phyloP scores from a whole-genome alignment of 2,888 invertebrate genomes.

The Meiosimyza platycephala region DNA sequence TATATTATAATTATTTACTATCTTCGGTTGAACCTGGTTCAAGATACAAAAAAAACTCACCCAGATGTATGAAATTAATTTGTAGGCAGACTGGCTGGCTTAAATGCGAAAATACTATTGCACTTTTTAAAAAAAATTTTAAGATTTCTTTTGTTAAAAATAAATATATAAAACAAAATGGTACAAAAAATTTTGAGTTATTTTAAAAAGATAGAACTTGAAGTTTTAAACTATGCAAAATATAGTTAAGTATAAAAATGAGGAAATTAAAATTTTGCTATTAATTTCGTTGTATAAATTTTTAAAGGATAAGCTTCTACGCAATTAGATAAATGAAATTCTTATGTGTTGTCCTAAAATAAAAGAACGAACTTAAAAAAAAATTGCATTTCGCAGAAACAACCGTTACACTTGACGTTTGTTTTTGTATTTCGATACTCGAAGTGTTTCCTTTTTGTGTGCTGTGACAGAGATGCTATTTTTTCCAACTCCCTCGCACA shows the following conservation, averaged over 20 bases:
- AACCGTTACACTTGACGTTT: constrained; percentile 43
- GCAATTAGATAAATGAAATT: not conserved
- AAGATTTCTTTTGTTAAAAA: constrained; percentile 28
- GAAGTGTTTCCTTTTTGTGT: too few relatives aligned
- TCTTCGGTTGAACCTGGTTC: not conserved
- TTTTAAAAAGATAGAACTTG: constrained; percentile 31
- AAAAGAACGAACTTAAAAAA: constrained; percentile 7
- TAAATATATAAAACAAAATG: constrained; percentile 31
- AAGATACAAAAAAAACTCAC: constrained; percentile 7
- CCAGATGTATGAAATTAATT: not conserved
- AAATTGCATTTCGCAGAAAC: constrained; percentile 15
- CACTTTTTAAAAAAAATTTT: constrained; percentile 32
- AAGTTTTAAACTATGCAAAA: constrained; percentile 32
- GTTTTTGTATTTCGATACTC: constrained; percentile 33
- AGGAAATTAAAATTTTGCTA: constrained; percentile 9
- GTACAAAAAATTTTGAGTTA: constrained; percentile 34
- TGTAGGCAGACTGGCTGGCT: not conserved
- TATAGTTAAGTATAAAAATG: constrained; percentile 30
- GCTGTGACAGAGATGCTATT: too few relatives aligned
- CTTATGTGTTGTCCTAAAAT: not conserved
- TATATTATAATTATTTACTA: too few relatives aligned
- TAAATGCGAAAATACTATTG: constrained; percentile 23
- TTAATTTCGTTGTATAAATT: not conserved
- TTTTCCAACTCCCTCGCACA: too few relatives aligned
- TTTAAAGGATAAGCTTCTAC: not conserved